phyloP scores from a whole-genome alignment of 2,888 invertebrate species.

The Caenorhabditis zanzibari region DNA sequence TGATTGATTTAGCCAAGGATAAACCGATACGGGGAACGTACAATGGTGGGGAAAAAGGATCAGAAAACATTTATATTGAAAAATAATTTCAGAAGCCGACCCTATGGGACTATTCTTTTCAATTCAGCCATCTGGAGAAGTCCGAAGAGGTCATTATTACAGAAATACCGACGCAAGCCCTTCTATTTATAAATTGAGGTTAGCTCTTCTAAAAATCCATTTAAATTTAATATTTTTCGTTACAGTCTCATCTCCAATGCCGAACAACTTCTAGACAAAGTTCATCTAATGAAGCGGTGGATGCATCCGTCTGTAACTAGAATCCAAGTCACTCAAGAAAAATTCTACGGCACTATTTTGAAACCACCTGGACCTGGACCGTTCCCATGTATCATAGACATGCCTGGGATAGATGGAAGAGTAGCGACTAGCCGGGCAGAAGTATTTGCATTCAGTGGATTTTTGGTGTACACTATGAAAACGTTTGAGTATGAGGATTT shows the following conservation, averaged over 20 bases:
- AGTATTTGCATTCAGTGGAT: slow-evolving; percentile 61
- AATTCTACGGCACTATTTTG: slow-evolving; percentile 44
- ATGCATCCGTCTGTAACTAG: slow-evolving; percentile 20
- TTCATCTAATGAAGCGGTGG: slow-evolving; percentile 49
- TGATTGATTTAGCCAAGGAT: background rate
- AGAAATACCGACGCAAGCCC: slow-evolving; percentile 14
- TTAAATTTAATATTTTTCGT: too few species aligned
- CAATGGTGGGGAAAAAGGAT: background rate
- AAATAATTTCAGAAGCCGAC: slow-evolving; percentile 19
- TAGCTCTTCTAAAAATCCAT: background rate
- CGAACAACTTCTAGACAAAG: background rate
- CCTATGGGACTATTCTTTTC: slow-evolving; percentile 62
- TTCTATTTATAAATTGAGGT: slow-evolving; percentile 9
- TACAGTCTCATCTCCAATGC: slow-evolving; percentile 8
- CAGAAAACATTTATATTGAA: too few species aligned
- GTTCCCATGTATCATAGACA: slow-evolving; percentile 66
- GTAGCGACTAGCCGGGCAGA: slow-evolving; percentile 28
- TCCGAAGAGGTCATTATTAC: slow-evolving; percentile 37
- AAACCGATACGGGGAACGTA: slow-evolving; percentile 33
- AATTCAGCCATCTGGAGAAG: slow-evolving; percentile 33
- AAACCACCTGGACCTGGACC: slow-evolving; percentile 63
- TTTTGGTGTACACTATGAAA: slow-evolving; percentile 52
- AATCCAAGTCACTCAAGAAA: slow-evolving; percentile 28
- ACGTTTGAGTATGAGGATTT: slow-evolving; percentile 52
- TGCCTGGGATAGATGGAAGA: slow-evolving; percentile 56